Percentiles rank a stretch among this genome's conserved stretches.
phyloP scores from a whole-genome alignment of 2,113 vertebrate species.

The Columba janthina region DNA sequence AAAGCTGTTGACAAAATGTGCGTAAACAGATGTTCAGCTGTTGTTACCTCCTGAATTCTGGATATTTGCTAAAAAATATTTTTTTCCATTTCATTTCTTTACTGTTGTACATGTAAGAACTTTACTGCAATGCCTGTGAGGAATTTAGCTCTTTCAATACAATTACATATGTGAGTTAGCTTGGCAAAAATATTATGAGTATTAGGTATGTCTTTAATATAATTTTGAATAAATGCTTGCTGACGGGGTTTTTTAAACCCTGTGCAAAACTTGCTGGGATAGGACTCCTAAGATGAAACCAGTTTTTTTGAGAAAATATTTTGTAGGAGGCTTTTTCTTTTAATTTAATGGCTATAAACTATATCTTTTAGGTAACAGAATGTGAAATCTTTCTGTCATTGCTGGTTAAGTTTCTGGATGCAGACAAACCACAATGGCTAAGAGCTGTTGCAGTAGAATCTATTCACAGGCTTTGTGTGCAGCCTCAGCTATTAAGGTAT shows the following conservation, averaged over 20 bases:
- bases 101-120: background rate
- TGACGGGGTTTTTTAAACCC: background rate
- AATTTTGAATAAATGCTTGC: background rate
- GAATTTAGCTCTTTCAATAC: background rate
- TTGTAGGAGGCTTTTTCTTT: background rate
- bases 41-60: background rate
- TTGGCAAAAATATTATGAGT: background rate
- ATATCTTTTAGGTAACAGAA: conserved; percentile 89
- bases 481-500: conserved; percentile 94
- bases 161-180: background rate
- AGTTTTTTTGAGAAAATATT: background rate
- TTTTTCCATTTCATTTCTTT: background rate
- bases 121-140: background rate
- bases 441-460: conserved; percentile 97
- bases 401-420: conserved; percentile 98
- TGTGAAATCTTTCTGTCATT: conserved; percentile 99
- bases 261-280: background rate
- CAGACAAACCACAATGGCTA: conserved; percentile 98
- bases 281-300: background rate
- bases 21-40: background rate
- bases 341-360: background rate
- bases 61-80: background rate
- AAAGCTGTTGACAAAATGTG: background rate
- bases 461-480: conserved; percentile 95
- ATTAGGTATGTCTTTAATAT: background rate